Evolutionary conservation across 2,797 vertebrate genomes (phyloP), one percentile per base, ranked within the genome.

Genomic region (Gallirallus australis): DNA sequence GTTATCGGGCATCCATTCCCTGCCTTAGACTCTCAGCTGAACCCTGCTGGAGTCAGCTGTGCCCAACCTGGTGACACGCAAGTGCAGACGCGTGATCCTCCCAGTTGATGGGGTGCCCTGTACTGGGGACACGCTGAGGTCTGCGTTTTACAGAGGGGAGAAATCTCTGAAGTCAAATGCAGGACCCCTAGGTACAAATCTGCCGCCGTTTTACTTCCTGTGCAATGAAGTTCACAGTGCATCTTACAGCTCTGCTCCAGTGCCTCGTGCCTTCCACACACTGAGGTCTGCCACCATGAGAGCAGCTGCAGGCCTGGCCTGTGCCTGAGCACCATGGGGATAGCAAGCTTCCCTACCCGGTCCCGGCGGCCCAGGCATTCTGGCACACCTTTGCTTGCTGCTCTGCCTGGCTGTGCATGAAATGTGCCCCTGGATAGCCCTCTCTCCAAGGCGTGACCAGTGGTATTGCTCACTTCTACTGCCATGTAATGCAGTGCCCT

Each of bases 31-130:
- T 65, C 70, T 27, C 10, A 48, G 69, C 24, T 31, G 57, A 91
- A 24, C 17, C 27, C 31, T 40, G 11, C 0, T 47, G 56, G 23
- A 59, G 39, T 8, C n/a, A 35, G 77, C 42, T 80, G 54, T 40
- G 56, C 42, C 25, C 9, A 1, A 39, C 28, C 35, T 6, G 2
- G 70, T 28, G 78, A 86, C 63, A 70, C 31, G 4, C 8, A 30
- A 37, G 42, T 0, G 4, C 11, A 45, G 59, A 21, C 0, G 1
- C 0, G 0, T 39, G 33, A n/a, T 47, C 17, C 50, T 61, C 21
- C 28, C 17, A 8, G 18, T 10, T 3, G 1, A 27, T 10, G 23
- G 6, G 35, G 12, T 57, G 20, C 45, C n/a, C 31, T 21, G 35
- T 53, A 23, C 60, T 35, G 18, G 48, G 23, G 20, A 7, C 12